Base-by-base conservation (phyloP, 2,113 vertebrate species). In the Eubucco bourcierii region DNA sequence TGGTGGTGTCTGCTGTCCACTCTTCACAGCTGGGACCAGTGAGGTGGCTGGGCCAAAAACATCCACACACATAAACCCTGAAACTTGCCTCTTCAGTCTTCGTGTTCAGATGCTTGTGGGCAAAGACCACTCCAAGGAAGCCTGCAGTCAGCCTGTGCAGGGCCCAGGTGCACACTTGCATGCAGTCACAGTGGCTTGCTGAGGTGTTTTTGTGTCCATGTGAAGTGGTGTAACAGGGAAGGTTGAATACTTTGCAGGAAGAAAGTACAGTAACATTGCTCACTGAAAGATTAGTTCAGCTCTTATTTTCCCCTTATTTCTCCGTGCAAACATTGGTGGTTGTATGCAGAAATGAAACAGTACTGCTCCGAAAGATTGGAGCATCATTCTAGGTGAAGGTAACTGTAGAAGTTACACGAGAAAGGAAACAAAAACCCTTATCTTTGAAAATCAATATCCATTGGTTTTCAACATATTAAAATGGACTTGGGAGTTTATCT, bases 381-480 rank as follows among this genome's bases (percentile, higher is more conserved):
- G 52, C 9, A 6, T 64, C 86, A 29, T 78, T 87, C 7, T 39
- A 28, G 50, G 50, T 37, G 19, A 68, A 72, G 28, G 28, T 23
- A 50, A 24, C 37, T 87, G 12, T 41, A 56, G 50, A 86, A 56
- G 10, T 73, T 70, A 80, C 61, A 66, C 55, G 2, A 0, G 7
- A 91, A 95, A 91, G 39, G 74, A 80, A 61, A 6, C 33, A 24
- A 77, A 77, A 71, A 7, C 3, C 4, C 41, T 67, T 61, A 78
- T 70, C 27, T 90, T 94, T 92, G 55, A 78, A 86, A 88, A 74
- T 56, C 74, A 65, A 75, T 84, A 56, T 33, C 18, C 41, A n/a
- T 65, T 88, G 25, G 12, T 90, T 93, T 93, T 92, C 70, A 81
- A n/a, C 6, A 47, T 72, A 80, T 66, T 88, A 86, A 88, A 88